phyloP scores from a whole-genome alignment of 2,113 vertebrate species.

The Holacanthus passer region DNA sequence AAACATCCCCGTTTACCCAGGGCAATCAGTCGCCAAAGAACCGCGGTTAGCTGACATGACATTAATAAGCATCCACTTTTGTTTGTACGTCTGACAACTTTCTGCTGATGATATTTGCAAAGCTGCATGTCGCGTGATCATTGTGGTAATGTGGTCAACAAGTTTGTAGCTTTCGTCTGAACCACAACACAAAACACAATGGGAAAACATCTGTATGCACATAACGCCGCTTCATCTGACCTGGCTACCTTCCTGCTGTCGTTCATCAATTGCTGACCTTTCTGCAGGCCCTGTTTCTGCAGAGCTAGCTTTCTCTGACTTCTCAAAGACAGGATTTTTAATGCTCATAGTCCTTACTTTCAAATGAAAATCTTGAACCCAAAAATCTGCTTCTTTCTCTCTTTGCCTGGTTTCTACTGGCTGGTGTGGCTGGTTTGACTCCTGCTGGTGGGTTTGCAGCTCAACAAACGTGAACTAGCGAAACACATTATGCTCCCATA shows the following conservation, averaged over 20 bases:
- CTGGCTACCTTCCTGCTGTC: constrained; percentile 55
- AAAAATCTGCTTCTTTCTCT: background rate
- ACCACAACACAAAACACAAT: constrained; percentile 36
- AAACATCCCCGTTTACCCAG: constrained; percentile 44
- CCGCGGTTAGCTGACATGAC: constrained; percentile 56
- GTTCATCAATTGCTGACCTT: constrained; percentile 56
- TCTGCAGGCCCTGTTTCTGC: constrained; percentile 38
- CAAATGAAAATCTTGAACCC: background rate
- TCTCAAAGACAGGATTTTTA: background rate
- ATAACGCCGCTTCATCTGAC: constrained; percentile 16
- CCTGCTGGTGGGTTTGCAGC: constrained; percentile 17
- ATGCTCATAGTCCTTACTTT: background rate
- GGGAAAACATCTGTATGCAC: constrained; percentile 14
- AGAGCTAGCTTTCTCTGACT: constrained; percentile 1
- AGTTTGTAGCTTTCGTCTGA: constrained; percentile 28
- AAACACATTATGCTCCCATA: background rate
- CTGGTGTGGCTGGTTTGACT: constrained; percentile 21
- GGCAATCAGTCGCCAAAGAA: constrained; percentile 48
- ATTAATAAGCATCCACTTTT: constrained; percentile 33
- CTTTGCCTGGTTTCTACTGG: too few species aligned
- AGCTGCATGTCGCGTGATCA: constrained; percentile 32
- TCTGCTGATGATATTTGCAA: constrained; percentile 28
- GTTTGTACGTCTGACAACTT: constrained; percentile 35
- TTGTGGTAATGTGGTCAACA: constrained; percentile 43
- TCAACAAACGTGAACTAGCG: background rate